These are phyloP conservation scores for Myopa testacea DNA, from an alignment of 2,888 invertebrate genomes.

Conservation along the genomic window DNA sequence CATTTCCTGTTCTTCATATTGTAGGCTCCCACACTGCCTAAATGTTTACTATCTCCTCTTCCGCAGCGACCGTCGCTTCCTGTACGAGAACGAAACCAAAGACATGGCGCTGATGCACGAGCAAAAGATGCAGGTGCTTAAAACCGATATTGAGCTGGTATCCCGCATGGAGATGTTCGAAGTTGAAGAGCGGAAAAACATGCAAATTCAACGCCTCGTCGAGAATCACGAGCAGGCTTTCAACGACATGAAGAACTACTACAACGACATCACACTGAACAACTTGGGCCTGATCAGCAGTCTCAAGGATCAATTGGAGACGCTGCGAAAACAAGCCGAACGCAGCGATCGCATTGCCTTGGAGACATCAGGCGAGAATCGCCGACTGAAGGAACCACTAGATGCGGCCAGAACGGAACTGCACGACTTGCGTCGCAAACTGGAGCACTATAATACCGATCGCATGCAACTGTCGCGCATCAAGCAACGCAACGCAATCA, in stretches of 20 bases:
- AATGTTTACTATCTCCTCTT: slow-evolving; percentile 29
- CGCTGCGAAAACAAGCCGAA: slow-evolving; percentile 82
- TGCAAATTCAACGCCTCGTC: slow-evolving; percentile 84
- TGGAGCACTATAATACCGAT: slow-evolving; percentile 88
- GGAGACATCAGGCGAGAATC: slow-evolving; percentile 75
- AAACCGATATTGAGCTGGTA: slow-evolving; percentile 78
- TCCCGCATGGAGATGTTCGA: slow-evolving; percentile 87
- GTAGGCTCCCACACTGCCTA: neutral
- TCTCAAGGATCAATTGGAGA: slow-evolving; percentile 87
- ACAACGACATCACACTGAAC: slow-evolving; percentile 93
- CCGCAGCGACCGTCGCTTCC: slow-evolving; percentile 72
- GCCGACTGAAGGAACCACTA: slow-evolving; percentile 78
- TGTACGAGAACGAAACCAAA: slow-evolving; percentile 76
- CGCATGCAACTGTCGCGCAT: slow-evolving; percentile 76
- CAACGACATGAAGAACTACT: slow-evolving; percentile 92
- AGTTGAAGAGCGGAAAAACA: slow-evolving; percentile 91
- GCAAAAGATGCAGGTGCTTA: slow-evolving; percentile 78
- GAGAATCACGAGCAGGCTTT: slow-evolving; percentile 87
- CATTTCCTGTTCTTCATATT: neutral
- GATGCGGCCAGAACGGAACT: slow-evolving; percentile 79
- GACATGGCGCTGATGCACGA: slow-evolving; percentile 71
- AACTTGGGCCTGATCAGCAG: slow-evolving; percentile 91
- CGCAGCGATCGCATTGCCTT: slow-evolving; percentile 76
- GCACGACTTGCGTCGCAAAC: slow-evolving; percentile 78
- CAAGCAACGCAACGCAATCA: slow-evolving; percentile 58